Evolutionary conservation across 1,140 invertebrate genomes (phyloP), one percentile per base, ranked within the genome.

Genomic region (Cherax quadricarinatus): DNA sequence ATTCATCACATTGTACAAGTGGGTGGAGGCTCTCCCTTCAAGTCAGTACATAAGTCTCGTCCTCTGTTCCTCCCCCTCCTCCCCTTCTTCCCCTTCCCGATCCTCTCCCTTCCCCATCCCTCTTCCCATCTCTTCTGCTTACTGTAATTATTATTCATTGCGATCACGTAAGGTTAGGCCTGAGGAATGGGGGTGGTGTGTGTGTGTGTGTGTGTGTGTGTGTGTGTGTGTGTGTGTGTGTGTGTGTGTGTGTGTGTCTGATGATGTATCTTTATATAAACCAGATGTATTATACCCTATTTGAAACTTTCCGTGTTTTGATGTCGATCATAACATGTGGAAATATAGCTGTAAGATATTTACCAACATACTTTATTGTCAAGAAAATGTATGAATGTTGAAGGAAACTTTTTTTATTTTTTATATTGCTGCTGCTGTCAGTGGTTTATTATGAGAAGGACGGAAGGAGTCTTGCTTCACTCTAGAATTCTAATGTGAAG

Each of bases 91-190:
- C 30, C 30, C 30, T 0, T 41, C 30, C 30, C 30, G 0, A 41
- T 41, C 30, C 30, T 41, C 30, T 41, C 30, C 30, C 30, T 2
- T 41, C 30, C 30, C 30, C 30, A 41, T 41, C 30, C 30, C 30
- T 41, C 30, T 41, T 41, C 30, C 30, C 30, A 41, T 41, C 30
- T 66, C 53, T 57, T 57, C 53, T 57, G 53, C 53, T 14, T 66
- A 57, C 66, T 24, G 48, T 88, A 79, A 88, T 88, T 88, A 88
- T 79, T 88, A 88, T 88, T 88, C 86, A 88, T 73, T 49, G 86
- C 49, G 86, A 88, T 88, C 86, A 79, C 73, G 86, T 88, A 86
- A 49, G 41, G 66, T 12, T 57, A 49, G 10, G 66, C 62, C 49
- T 75, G 85, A 86, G 66, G 51, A 66, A 86, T 62, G 66, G 81